Conservation (phyloP, 2,113 vertebrate species). For the Leptobrachium ailaonicum region DNA sequence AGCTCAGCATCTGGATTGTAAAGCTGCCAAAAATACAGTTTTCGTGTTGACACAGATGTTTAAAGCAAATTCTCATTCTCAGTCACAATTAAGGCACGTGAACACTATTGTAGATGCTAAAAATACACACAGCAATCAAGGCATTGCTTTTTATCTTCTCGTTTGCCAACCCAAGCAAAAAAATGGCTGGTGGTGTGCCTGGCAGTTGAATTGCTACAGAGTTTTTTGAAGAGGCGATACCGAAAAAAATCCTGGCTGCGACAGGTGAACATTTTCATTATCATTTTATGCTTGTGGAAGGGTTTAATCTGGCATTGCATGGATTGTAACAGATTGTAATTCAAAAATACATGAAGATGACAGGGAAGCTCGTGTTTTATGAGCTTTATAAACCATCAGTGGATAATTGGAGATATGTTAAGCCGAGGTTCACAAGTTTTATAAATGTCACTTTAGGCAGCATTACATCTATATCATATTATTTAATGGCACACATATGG, state of each 20-base stretch:
- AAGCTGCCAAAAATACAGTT: conserved; percentile 37
- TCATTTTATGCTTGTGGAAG: neutral
- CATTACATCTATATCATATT: too few relatives aligned
- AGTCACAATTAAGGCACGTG: conserved; percentile 23
- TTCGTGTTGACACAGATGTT: conserved; percentile 43
- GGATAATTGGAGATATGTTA: too few relatives aligned
- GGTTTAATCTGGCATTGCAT: neutral
- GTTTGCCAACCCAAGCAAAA: conserved; percentile 23
- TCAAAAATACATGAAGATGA: too few relatives aligned
- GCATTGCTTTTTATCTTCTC: neutral
- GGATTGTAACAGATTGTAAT: too few relatives aligned
- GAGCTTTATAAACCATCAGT: too few relatives aligned
- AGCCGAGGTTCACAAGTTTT: too few relatives aligned
- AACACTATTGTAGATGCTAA: conserved; percentile 23
- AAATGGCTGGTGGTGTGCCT: neutral
- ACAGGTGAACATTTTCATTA: neutral
- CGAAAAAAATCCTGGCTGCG: neutral
- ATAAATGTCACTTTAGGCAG: too few relatives aligned
- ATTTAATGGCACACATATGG: too few relatives aligned
- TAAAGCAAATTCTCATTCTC: conserved; percentile 2
- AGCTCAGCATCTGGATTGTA: conserved; percentile 47
- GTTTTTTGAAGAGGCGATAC: neutral
- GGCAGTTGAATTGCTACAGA: conserved; percentile 8
- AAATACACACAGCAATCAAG: conserved; percentile 17
- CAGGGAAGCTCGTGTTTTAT: too few relatives aligned